Conservation (phyloP, 2,113 vertebrate species). For the Candoia aspera region DNA sequence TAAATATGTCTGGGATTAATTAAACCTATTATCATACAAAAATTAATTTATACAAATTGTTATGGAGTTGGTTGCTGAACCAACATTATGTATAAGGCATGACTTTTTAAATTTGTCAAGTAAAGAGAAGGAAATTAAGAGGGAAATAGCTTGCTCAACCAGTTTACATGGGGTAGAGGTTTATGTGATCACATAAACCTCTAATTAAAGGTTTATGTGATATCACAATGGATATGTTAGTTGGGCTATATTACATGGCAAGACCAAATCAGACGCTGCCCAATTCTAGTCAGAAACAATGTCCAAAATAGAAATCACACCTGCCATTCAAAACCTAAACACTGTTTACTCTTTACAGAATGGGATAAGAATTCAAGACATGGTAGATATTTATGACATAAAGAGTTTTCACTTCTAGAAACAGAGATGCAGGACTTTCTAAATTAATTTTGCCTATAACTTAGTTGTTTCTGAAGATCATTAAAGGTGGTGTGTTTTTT, state of each 20-base stretch:
- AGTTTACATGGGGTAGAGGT: neutral
- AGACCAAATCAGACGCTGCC: neutral
- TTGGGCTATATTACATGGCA: neutral
- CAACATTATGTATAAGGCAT: neutral
- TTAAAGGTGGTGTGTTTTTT: neutral
- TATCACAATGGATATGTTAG: neutral
- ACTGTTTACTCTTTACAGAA: neutral
- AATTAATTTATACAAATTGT: neutral
- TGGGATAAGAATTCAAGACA: neutral
- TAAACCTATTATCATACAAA: constrained; percentile 14
- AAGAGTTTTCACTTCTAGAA: neutral
- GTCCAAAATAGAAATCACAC: neutral
- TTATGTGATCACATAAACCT: too few relatives aligned
- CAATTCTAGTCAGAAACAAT: neutral
- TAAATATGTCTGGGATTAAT: constrained; percentile 23
- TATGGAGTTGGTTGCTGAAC: neutral
- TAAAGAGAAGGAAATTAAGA: neutral
- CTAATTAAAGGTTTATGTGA: neutral
- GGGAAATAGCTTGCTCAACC: neutral
- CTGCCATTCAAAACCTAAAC: neutral
- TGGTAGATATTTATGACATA: neutral
- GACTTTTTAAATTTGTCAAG: neutral
- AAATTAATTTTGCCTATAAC: neutral
- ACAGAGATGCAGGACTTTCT: neutral
- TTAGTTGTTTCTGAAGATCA: neutral